These are phyloP conservation scores for Sturnus vulgaris DNA, from an alignment of 2,113 vertebrate genomes.

Conservation along the genomic window DNA sequence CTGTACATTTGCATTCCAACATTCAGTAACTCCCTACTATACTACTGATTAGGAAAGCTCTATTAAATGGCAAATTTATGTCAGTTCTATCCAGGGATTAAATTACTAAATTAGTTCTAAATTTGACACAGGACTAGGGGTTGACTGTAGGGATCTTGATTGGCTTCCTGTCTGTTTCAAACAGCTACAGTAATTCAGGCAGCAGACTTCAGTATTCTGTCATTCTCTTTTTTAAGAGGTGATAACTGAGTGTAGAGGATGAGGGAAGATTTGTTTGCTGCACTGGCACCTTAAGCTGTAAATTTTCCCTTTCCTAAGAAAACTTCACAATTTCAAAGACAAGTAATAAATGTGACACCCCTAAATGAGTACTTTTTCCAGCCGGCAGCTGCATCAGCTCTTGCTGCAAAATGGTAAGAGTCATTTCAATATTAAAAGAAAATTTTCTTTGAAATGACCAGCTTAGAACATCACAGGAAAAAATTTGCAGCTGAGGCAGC, in stretches of 20 bases:
- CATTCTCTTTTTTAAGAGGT: neutral
- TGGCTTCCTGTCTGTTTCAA: neutral
- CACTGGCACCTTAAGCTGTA: neutral
- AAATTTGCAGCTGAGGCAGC: neutral
- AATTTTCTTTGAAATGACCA: neutral
- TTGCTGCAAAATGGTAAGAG: neutral
- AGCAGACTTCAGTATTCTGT: neutral
- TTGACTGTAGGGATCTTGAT: neutral
- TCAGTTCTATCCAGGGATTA: slow-evolving; percentile 6
- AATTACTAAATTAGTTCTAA: slow-evolving; percentile 19
- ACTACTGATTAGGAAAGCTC: neutral
- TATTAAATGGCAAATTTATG: neutral
- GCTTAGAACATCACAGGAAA: neutral
- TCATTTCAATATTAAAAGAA: neutral
- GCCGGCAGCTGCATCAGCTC: neutral
- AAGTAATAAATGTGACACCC: neutral
- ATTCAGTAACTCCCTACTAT: neutral
- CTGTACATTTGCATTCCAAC: neutral
- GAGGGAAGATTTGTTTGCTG: neutral
- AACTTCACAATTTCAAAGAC: neutral
- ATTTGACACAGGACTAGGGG: neutral
- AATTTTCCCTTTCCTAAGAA: neutral
- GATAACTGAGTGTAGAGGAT: neutral
- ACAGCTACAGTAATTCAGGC: neutral
- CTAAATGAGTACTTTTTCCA: neutral